Percentiles rank a stretch among this genome's conserved stretches.
These are phyloP conservation scores for Cylloceria caligata DNA, from an alignment of 2,888 invertebrate genomes.

Conservation along the genomic window DNA sequence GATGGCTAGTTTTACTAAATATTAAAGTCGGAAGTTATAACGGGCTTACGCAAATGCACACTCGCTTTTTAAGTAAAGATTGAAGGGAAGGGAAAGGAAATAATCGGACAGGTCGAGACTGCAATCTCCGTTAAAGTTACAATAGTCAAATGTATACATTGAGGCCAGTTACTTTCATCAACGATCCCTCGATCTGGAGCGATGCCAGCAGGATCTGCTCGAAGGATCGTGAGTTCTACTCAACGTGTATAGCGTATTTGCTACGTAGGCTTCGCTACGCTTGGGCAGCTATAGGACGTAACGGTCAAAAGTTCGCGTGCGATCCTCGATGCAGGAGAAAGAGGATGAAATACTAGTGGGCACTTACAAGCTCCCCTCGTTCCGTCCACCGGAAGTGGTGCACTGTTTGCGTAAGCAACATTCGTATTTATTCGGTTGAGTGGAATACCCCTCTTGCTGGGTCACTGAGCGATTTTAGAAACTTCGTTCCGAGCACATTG, in stretches of 20 bases:
- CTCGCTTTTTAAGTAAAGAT: not conserved
- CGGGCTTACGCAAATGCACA: not conserved
- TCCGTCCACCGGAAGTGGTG: slow-evolving; percentile 18
- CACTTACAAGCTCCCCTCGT: slow-evolving; percentile 25
- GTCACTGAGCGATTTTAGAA: slow-evolving; percentile 2
- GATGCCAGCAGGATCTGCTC: slow-evolving; percentile 57
- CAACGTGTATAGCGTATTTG: slow-evolving; percentile 13
- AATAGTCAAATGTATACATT: slow-evolving; percentile 19
- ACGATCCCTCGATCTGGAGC: slow-evolving; percentile 57
- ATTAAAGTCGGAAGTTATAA: not conserved
- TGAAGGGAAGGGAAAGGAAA: not conserved
- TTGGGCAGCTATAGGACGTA: slow-evolving; percentile 1
- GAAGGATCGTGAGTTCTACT: slow-evolving; percentile 35
- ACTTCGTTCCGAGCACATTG: not conserved
- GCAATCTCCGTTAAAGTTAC: slow-evolving; percentile 20
- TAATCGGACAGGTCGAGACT: not conserved
- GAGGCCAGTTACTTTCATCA: slow-evolving; percentile 24
- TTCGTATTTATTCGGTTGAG: slow-evolving; percentile 43
- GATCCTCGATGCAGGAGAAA: slow-evolving; percentile 23
- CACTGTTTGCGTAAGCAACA: slow-evolving; percentile 48
- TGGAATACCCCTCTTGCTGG: not conserved
- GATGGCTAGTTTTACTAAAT: not conserved
- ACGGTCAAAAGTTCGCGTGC: slow-evolving; percentile 39
- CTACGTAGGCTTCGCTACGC: slow-evolving; percentile 1
- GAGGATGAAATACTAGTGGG: slow-evolving; percentile 28